Evolutionary conservation across 2,888 invertebrate species (phyloP).

Genomic region (Nasonia oneida): DNA sequence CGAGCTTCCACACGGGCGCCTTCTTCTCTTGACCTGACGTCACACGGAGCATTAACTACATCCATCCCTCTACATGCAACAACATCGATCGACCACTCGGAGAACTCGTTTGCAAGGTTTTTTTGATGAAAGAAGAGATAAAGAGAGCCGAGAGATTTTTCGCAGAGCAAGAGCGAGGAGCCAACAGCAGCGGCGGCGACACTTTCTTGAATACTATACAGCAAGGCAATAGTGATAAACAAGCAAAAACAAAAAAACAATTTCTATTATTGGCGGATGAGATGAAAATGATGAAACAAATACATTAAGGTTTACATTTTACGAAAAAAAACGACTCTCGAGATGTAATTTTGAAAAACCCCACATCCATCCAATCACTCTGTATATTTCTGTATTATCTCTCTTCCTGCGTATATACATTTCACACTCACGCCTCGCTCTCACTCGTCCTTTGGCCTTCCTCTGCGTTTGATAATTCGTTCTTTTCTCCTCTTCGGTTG

Average conservation of each 20-base stretch:
- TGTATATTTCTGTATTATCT: slow-evolving; percentile 8
- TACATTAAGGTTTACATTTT: slow-evolving; percentile 63
- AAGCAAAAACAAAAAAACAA: slow-evolving; percentile 29
- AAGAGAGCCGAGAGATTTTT: slow-evolving; percentile 36
- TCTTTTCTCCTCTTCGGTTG: neutral
- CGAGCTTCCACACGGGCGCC: slow-evolving; percentile 7
- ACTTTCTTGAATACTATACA: slow-evolving; percentile 39
- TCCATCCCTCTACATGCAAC: neutral
- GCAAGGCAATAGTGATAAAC: slow-evolving; percentile 55
- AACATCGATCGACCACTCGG: slow-evolving; percentile 41
- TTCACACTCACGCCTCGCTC: slow-evolving; percentile 6
- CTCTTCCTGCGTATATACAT: neutral
- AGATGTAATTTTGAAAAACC: slow-evolving; percentile 53
- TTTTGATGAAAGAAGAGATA: slow-evolving; percentile 11
- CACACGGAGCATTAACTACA: neutral
- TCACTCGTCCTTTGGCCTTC: slow-evolving; percentile 9
- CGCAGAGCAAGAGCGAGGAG: slow-evolving; percentile 25
- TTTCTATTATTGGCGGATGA: slow-evolving; percentile 61
- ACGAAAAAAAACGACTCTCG: slow-evolving; percentile 55
- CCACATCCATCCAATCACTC: slow-evolving; percentile 38
- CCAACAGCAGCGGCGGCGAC: slow-evolving; percentile 33
- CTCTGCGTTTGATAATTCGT: neutral
- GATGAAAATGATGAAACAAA: slow-evolving; percentile 60
- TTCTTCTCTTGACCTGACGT: slow-evolving; percentile 44
- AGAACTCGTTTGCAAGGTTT: slow-evolving; percentile 20